A percentile compares a stretch with the other conserved stretches of the same genome.
Conservation (phyloP, 2,113 vertebrate genomes). For the Orthonyx spaldingii region DNA sequence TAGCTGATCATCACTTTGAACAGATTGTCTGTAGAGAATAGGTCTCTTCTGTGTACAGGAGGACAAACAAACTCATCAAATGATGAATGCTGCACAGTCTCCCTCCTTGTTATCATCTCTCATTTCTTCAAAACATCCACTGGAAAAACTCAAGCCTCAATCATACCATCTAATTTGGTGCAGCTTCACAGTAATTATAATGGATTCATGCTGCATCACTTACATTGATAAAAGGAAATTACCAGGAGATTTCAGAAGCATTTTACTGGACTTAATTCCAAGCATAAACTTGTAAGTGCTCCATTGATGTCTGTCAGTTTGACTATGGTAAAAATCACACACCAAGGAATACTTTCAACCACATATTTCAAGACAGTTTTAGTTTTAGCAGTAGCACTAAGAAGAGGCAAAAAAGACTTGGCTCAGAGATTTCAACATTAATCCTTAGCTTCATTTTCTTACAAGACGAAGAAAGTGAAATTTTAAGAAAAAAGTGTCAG, state of each 20-base stretch:
- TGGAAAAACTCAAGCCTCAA: not conserved
- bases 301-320: not conserved
- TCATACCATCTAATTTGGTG: not conserved
- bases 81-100: not conserved
- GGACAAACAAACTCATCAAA: not conserved
- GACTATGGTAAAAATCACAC: not conserved
- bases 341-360: not conserved
- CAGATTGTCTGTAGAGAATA: not conserved
- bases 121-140: not conserved
- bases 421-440: not conserved
- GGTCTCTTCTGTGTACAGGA: not conserved
- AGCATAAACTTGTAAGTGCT: not conserved
- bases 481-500: not conserved
- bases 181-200: not conserved
- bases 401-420: not conserved
- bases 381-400: not conserved
- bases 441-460: not conserved
- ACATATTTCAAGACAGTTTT: not conserved
- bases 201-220: not conserved
- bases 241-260: not conserved
- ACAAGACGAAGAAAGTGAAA: not conserved
- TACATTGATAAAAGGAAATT: conserved; percentile 3
- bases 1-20: not conserved
- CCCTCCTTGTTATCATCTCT: not conserved
- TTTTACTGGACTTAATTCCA: not conserved